These are phyloP conservation scores for Cynodonichthys magdalenae DNA, from an alignment of 2,797 vertebrate species.

Conservation along the genomic window DNA sequence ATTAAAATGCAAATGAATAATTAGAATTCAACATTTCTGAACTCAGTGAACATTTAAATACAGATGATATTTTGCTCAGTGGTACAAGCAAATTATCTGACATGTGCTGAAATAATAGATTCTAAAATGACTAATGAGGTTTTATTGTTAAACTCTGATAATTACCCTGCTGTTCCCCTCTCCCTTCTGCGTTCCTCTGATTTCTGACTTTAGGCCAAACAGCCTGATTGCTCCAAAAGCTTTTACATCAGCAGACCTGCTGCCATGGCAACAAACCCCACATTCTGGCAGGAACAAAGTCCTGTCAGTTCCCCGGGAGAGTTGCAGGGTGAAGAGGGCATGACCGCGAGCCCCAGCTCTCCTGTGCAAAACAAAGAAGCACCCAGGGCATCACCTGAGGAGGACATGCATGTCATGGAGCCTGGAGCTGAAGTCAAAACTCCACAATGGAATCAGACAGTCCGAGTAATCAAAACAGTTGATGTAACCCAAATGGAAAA, in stretches of 20 bases:
- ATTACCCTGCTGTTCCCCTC: constrained; percentile 33
- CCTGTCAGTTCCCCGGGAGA: constrained; percentile 36
- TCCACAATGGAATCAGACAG: constrained; percentile 4
- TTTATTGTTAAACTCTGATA: constrained; percentile 34
- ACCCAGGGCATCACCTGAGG: constrained; percentile 55
- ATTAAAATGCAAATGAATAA: constrained; percentile 14
- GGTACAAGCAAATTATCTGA: not conserved
- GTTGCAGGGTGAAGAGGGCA: constrained; percentile 31
- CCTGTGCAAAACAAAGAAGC: constrained; percentile 38
- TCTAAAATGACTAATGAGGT: constrained; percentile 24
- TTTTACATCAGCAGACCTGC: constrained; percentile 47
- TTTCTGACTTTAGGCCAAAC: constrained; percentile 43
- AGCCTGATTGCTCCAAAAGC: constrained; percentile 32
- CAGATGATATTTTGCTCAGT: constrained; percentile 16
- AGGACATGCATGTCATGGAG: constrained; percentile 39
- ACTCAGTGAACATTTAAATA: constrained; percentile 12
- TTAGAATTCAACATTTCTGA: constrained; percentile 23
- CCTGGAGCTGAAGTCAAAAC: constrained; percentile 7
- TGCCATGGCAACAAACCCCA: constrained; percentile 64
- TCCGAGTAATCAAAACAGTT: constrained; percentile 9
- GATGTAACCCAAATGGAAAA: constrained; percentile 19
- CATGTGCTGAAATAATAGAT: constrained; percentile 8
- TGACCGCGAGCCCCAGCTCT: constrained; percentile 5
- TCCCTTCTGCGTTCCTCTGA: constrained; percentile 7
- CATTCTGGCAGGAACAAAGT: constrained; percentile 41